A percentile compares a stretch with the other conserved stretches of the same genome.
Conservation (phyloP, 2,113 vertebrate genomes). For the Epinephelus lanceolatus region DNA sequence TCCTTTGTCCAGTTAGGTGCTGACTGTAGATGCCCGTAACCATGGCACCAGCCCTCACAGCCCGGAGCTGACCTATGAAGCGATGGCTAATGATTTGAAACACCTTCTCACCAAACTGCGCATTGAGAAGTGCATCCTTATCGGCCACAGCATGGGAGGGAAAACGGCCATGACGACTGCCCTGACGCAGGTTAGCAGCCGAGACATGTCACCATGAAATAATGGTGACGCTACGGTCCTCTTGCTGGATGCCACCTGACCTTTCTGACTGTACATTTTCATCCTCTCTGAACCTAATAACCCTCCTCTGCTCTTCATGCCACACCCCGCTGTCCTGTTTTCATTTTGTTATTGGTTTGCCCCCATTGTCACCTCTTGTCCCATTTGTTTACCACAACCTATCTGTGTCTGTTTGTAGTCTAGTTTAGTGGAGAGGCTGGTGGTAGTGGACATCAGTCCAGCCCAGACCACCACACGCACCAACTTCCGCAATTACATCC, state of each 20-base stretch:
- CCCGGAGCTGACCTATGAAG: conserved; percentile 89
- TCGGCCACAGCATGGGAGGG: conserved; percentile 99
- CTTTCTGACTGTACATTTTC: conserved; percentile 4
- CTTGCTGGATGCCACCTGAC: neutral
- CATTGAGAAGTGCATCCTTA: conserved; percentile 89
- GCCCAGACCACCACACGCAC: conserved; percentile 64
- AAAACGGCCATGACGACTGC: conserved; percentile 94
- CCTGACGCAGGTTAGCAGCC: conserved; percentile 86
- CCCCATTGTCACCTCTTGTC: neutral
- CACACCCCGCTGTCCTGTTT: conserved; percentile 1
- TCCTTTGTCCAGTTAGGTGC: conserved; percentile 89
- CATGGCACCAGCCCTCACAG: conserved; percentile 93
- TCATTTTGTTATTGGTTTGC: neutral
- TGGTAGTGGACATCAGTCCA: conserved; percentile 93
- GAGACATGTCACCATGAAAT: conserved; percentile 42
- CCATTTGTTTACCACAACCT: neutral
- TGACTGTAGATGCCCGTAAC: conserved; percentile 95
- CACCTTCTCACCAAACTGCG: conserved; percentile 87
- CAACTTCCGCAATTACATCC: conserved; percentile 86
- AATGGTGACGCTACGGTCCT: neutral
- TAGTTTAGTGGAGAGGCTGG: conserved; percentile 90
- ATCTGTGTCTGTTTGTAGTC: conserved; percentile 82
- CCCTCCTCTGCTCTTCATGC: neutral
- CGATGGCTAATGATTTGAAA: conserved; percentile 90
- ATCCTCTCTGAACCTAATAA: neutral